Evolutionary conservation across 2,888 invertebrate genomes (phyloP).

Genomic region (Oasisia sp.): DNA sequence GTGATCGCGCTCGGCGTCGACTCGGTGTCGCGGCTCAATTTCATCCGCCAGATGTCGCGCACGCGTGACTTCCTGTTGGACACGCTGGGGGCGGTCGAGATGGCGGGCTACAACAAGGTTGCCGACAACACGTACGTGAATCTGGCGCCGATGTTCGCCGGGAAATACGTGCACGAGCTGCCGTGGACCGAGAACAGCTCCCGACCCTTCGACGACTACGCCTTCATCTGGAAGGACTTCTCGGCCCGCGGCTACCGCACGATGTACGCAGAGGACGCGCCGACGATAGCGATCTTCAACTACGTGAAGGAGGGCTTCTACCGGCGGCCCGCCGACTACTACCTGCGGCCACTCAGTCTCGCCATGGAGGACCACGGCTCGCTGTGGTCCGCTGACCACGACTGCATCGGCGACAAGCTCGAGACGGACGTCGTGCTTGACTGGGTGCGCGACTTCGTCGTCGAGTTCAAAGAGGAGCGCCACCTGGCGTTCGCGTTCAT

Average conservation of each 20-base stretch:
- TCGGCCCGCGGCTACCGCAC: constrained; percentile 79
- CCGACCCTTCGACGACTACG: constrained; percentile 75
- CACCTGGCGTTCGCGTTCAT: constrained; percentile 89
- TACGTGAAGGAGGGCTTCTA: constrained; percentile 81
- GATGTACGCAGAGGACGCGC: constrained; percentile 84
- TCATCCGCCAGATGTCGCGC: constrained; percentile 84
- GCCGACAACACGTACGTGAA: constrained; percentile 95
- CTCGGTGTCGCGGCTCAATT: constrained; percentile 85
- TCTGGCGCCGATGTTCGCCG: constrained; percentile 82
- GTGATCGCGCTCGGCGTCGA: constrained; percentile 86
- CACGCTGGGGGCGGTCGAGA: constrained; percentile 77
- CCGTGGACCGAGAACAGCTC: constrained; percentile 39
- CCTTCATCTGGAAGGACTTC: constrained; percentile 85
- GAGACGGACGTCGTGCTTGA: constrained; percentile 78
- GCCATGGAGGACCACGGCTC: constrained; percentile 66
- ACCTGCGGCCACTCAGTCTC: constrained; percentile 78
- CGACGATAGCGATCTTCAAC: constrained; percentile 82
- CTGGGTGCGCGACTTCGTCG: constrained; percentile 70
- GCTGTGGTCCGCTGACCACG: constrained; percentile 39
- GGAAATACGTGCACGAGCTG: constrained; percentile 63
- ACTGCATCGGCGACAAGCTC: constrained; percentile 76
- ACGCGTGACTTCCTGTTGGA: constrained; percentile 72
- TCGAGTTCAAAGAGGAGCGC: constrained; percentile 71
- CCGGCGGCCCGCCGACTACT: constrained; percentile 84
- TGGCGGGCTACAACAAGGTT: constrained; percentile 91